Conservation (phyloP, 2,888 invertebrate genomes). For the Theretra japonica region DNA sequence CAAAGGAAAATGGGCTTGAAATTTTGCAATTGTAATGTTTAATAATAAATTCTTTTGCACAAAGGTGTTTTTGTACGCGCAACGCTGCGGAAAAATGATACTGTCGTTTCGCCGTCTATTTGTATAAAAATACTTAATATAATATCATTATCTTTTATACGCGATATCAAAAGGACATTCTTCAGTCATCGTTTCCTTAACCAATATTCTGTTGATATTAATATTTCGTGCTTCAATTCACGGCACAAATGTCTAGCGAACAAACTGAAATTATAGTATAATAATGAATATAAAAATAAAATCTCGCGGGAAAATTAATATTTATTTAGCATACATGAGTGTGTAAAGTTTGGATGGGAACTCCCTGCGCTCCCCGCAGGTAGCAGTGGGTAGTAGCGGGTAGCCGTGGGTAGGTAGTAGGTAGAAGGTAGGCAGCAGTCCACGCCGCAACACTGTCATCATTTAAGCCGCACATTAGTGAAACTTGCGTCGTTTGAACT, state of each 20-base stretch:
- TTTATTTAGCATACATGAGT: constrained; percentile 24
- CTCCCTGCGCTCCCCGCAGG: constrained; percentile 16
- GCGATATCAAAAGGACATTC: neutral
- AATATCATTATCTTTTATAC: constrained; percentile 3
- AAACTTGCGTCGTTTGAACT: constrained; percentile 79
- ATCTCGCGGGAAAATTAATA: constrained; percentile 18
- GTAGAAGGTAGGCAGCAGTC: constrained; percentile 54
- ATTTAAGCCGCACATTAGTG: constrained; percentile 82
- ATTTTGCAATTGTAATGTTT: constrained; percentile 59
- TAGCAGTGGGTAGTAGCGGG: constrained; percentile 40
- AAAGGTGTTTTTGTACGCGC: constrained; percentile 24
- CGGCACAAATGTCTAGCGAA: neutral
- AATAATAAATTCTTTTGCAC: constrained; percentile 36
- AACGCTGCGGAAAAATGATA: constrained; percentile 20
- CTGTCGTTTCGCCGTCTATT: constrained; percentile 28
- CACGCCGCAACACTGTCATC: constrained; percentile 73
- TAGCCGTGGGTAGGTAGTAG: constrained; percentile 41
- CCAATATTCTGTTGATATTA: neutral
- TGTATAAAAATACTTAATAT: neutral
- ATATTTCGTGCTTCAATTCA: neutral
- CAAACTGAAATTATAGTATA: neutral
- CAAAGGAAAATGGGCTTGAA: constrained; percentile 60
- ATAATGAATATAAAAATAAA: neutral
- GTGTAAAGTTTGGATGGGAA: constrained; percentile 17
- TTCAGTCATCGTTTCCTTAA: neutral